These are phyloP conservation scores for Hyperoplus immaculatus DNA, from an alignment of 2,797 vertebrate genomes.

Conservation along the genomic window DNA sequence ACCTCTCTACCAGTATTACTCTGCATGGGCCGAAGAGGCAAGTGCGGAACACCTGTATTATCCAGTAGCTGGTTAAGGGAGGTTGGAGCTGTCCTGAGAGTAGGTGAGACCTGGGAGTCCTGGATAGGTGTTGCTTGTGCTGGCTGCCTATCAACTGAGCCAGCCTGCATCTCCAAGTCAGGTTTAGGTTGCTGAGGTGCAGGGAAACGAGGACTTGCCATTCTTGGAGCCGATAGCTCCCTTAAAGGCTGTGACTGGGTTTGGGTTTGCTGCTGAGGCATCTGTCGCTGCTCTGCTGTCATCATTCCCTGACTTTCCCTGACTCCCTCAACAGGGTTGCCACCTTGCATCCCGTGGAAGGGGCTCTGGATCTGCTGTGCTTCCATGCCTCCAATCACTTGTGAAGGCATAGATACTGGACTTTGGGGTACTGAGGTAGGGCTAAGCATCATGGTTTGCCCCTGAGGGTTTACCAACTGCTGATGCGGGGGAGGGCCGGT, in stretches of 20 bases:
- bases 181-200: slow-evolving; percentile 87
- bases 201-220: slow-evolving; percentile 83
- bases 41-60: slow-evolving; percentile 87
- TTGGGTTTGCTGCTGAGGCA: slow-evolving; percentile 69
- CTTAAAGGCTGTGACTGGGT: slow-evolving; percentile 81
- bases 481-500: slow-evolving; percentile 88
- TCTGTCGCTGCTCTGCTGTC: slow-evolving; percentile 85
- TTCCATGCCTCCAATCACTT: slow-evolving; percentile 77
- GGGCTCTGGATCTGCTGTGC: slow-evolving; percentile 85
- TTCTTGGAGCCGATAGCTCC: slow-evolving; percentile 85
- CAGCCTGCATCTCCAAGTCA: slow-evolving; percentile 83
- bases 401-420: slow-evolving; percentile 84
- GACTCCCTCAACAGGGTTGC: slow-evolving; percentile 82
- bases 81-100: slow-evolving; percentile 91
- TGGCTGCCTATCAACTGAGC: slow-evolving; percentile 77
- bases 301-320: slow-evolving; percentile 86
- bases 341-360: slow-evolving; percentile 76
- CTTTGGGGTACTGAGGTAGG: slow-evolving; percentile 85
- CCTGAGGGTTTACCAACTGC: slow-evolving; percentile 88
- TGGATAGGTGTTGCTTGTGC: slow-evolving; percentile 74
- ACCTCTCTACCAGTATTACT: slow-evolving; percentile 65
- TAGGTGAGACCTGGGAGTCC: slow-evolving; percentile 86
- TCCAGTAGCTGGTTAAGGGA: slow-evolving; percentile 97
- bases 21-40: slow-evolving; percentile 85
- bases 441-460: slow-evolving; percentile 88